These are phyloP conservation scores for Rhogogaster chlorosoma DNA, from an alignment of 2,888 invertebrate species.

Conservation along the genomic window DNA sequence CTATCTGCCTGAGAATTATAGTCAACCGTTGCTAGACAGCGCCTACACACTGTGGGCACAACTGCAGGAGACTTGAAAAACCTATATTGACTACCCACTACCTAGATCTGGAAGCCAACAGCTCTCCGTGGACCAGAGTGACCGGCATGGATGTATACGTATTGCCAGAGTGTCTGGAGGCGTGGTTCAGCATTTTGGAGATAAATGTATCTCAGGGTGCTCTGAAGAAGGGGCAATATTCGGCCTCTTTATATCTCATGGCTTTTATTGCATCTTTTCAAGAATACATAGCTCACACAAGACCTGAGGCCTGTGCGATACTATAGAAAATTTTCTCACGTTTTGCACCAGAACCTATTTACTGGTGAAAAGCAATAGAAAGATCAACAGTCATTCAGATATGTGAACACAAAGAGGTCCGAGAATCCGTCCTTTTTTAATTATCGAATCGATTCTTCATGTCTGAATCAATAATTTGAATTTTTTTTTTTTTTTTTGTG, in stretches of 20 bases:
- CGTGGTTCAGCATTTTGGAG: constrained; percentile 8
- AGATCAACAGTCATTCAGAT: neutral
- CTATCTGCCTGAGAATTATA: constrained; percentile 33
- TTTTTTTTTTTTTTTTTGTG: neutral
- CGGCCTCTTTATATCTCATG: neutral
- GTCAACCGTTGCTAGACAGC: constrained; percentile 34
- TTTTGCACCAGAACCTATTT: neutral
- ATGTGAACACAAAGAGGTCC: neutral
- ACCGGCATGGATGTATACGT: neutral
- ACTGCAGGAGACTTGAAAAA: constrained; percentile 33
- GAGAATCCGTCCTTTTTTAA: neutral
- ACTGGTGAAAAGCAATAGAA: neutral
- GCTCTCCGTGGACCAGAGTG: constrained; percentile 19
- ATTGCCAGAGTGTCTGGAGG: neutral
- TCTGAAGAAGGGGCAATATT: neutral
- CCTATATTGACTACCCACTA: constrained; percentile 38
- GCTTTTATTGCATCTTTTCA: neutral
- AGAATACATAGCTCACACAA: neutral
- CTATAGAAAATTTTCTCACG: neutral
- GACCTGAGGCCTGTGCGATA: neutral
- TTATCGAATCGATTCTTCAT: neutral
- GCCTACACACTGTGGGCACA: constrained; percentile 39
- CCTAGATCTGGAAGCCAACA: constrained; percentile 37
- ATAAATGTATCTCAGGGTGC: neutral
- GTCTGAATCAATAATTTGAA: neutral